Evolutionary conservation across 2,797 vertebrate species (phyloP), one percentile per base, ranked within the genome.

Genomic region (Vultur gryphus): DNA sequence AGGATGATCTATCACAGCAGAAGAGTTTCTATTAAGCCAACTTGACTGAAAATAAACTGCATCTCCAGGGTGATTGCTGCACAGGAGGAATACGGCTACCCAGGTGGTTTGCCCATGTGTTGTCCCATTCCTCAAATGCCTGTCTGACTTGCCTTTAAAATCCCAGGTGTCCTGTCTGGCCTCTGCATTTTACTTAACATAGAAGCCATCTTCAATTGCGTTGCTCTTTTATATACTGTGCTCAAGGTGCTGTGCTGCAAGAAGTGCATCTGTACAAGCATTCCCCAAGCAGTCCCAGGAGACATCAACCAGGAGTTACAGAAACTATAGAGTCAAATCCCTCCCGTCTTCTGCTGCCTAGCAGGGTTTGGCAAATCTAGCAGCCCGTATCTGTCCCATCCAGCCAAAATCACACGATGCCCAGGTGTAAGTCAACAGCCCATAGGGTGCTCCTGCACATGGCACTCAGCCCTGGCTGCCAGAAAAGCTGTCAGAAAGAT

Each of bases 231-330:
- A n/a, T 4, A 43, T 2, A 33, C 24, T 24, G 13, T 28, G 54
- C 39, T 57, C 16, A 19, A 31, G 25, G n/a, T 46, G 24, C 51
- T 39, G 31, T 19, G 55, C 76, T 73, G 51, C 2, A 1, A 33
- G 15, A 62, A 58, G 33, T 12, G 25, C 25, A 48, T 7, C 20
- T 1, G 1, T 44, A 64, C 18, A 52, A 54, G 41, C 1, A 0
- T 16, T 54, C 33, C 66, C 39, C 61, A n/a, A 16, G 14, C 61
- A 64, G 31, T 43, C 41, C 44, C 41, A 77, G 39, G 33, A 85
- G 76, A 28, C 25, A 46, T 3, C 33, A 66, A 51, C 16, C 23
- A 58, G 54, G 48, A 83, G 43, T 54, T 79, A 71, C 5, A 58
- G 48, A 52, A 84, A 80, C 62, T 6, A 62, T 1, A 57, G 23